A percentile compares a stretch with the other conserved stretches of the same genome.
Evolutionary conservation across 2,113 vertebrate species (phyloP).

Genomic region (Ranitomeya variabilis): DNA sequence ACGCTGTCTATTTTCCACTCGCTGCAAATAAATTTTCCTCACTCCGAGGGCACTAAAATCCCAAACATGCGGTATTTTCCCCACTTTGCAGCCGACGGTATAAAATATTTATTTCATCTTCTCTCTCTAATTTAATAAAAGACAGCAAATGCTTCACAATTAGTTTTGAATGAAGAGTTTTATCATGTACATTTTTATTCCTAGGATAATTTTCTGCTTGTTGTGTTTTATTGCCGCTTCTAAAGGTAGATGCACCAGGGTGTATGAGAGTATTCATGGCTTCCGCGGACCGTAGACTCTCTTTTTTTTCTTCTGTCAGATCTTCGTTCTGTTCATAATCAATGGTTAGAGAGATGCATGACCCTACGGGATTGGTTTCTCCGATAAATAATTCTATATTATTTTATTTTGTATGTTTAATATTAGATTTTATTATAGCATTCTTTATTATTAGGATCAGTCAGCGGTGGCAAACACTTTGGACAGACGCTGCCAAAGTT

Average conservation of each 20-base stretch:
- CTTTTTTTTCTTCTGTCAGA: not conserved
- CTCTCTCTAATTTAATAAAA: slow-evolving; percentile 71
- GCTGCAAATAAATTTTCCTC: slow-evolving; percentile 96
- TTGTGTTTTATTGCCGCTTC: slow-evolving; percentile 47
- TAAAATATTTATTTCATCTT: slow-evolving; percentile 77
- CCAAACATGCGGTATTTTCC: slow-evolving; percentile 77
- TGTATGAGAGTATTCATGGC: slow-evolving; percentile 28
- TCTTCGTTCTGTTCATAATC: not conserved
- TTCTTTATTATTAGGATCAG: not conserved
- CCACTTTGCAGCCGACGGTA: slow-evolving; percentile 71
- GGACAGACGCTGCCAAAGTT: too few species aligned
- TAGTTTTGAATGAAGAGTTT: slow-evolving; percentile 61
- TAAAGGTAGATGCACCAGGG: slow-evolving; percentile 39
- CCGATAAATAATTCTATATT: not conserved
- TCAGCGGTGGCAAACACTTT: too few species aligned
- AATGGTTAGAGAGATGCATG: not conserved
- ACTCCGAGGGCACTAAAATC: slow-evolving; percentile 93
- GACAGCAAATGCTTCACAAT: slow-evolving; percentile 56
- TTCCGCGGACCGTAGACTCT: too few species aligned
- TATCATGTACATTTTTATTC: slow-evolving; percentile 56
- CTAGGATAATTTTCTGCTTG: slow-evolving; percentile 46
- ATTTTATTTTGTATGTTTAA: not conserved
- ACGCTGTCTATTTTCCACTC: slow-evolving; percentile 94
- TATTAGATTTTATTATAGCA: not conserved
- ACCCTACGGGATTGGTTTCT: too few species aligned